Evolutionary conservation across 2,113 vertebrate species (phyloP).

Genomic region (Notechis scutatus): DNA sequence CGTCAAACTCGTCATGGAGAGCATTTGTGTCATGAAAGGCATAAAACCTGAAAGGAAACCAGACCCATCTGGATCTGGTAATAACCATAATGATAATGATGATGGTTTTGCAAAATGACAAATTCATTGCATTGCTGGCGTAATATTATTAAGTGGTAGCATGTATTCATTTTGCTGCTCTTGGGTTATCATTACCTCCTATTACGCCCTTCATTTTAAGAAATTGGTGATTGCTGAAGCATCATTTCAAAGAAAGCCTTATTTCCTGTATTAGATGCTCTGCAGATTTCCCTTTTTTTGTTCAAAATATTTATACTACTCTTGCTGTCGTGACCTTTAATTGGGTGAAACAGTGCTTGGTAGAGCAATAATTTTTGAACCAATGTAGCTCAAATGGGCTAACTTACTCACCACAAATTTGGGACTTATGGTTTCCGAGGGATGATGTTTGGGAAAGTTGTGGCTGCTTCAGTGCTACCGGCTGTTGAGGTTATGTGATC

Average conservation of each 20-base stretch:
- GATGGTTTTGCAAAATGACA: background rate
- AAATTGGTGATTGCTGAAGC: background rate
- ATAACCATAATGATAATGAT: background rate
- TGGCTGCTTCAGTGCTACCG: background rate
- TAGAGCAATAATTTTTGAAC: background rate
- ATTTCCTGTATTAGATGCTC: background rate
- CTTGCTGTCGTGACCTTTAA: background rate
- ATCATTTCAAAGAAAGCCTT: background rate
- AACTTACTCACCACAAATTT: background rate
- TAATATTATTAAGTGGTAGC: background rate
- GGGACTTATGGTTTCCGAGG: background rate
- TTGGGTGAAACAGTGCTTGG: background rate
- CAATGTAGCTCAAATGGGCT: background rate
- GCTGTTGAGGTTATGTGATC: background rate
- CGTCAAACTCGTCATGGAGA: conserved; percentile 94
- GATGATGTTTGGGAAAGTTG: background rate
- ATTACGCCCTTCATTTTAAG: background rate
- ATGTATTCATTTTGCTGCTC: background rate
- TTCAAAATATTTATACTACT: background rate
- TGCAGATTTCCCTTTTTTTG: background rate
- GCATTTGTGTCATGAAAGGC: conserved; percentile 90
- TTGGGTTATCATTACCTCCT: background rate
- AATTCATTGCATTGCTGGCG: background rate
- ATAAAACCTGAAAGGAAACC: conserved; percentile 87
- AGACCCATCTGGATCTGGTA: conserved; percentile 83